Base-by-base conservation (phyloP, 2,888 invertebrate species). In the Julus scanicus region DNA sequence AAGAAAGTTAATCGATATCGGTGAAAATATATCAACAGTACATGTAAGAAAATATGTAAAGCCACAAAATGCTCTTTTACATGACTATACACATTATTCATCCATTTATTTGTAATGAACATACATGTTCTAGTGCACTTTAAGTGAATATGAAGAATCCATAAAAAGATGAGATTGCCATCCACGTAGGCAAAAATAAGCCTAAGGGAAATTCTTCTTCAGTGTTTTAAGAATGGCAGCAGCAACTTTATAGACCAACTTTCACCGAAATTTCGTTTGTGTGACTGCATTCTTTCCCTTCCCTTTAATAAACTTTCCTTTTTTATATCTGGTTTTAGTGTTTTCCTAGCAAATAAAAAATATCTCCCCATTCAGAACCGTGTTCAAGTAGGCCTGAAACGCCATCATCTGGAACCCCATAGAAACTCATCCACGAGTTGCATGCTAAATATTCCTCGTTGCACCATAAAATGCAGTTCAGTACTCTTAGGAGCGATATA, bases 261-360 rank as follows among this genome's bases (percentile, higher is more conserved):
- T 80, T 80, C 37, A 29, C 1, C 37, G 80, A 80, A 44, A 37
- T 80, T 80, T 80, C 80, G 80, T 80, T 80, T 37, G 37, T 80
- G 15, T 9, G 37, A 80, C 37, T 80, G 80, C 80, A 29, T 80
- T 80, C 80, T 80, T 29, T 3, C 11, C 37, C 80, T 37, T 37
- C 37, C 13, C 80, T 80, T 80, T 80, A 80, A 80, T 80, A 80
- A 80, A 80, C 80, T 80, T 37, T 80, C 37, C 80, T 37, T 80
- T 80, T 80, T 80, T 80, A 80, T 80, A 80, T 80, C 80, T 80
- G 80, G 80, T 37, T 80, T 80, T 80, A 80, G 80, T 80, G 80
- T 80, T 80, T 80, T 80, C 80, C 80, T 80, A 80, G 80, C 80
- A 80, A 80, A 80, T 37, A 37, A 80, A 71, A 80, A 80, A 80